A percentile compares a stretch with the other conserved stretches of the same genome.
Evolutionary conservation across 2,888 invertebrate species (phyloP).

Genomic region (Volucella zonaria): DNA sequence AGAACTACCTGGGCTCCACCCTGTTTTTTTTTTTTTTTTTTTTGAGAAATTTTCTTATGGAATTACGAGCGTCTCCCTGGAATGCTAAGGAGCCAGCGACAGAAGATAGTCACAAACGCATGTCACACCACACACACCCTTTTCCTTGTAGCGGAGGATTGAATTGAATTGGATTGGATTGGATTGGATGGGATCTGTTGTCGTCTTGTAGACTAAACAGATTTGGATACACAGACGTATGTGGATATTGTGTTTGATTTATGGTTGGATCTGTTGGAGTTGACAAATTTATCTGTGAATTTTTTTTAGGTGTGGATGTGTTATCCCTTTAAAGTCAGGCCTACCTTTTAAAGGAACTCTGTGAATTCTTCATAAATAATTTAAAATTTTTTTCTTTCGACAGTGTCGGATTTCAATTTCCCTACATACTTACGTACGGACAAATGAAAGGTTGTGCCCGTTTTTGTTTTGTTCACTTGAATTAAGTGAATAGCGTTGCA

Average conservation of each 20-base stretch:
- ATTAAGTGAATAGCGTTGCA: neutral
- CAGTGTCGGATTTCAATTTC: conserved; percentile 48
- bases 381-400: neutral
- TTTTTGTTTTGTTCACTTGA: neutral
- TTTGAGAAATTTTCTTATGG: neutral
- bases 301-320: conserved; percentile 52
- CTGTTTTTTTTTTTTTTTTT: neutral
- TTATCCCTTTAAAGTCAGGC: conserved; percentile 20
- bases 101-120: conserved; percentile 3
- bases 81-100: conserved; percentile 33
- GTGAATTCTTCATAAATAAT: conserved; percentile 28
- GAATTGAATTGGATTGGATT: conserved; percentile 7
- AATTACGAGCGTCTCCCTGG: conserved; percentile 5
- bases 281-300: conserved; percentile 55
- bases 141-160: neutral
- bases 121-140: conserved; percentile 44
- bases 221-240: conserved; percentile 15
- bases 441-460: neutral
- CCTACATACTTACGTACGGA: conserved; percentile 27
- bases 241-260: conserved; percentile 53
- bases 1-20: conserved; percentile 16
- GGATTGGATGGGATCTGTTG: too few relatives aligned
- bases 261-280: conserved; percentile 40
- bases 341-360: conserved; percentile 29
- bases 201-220: conserved; percentile 9